Evolutionary conservation across 2,888 invertebrate species (phyloP), one percentile per base, ranked within the genome.

Genomic region (Rhopalosiphum nymphaeae): DNA sequence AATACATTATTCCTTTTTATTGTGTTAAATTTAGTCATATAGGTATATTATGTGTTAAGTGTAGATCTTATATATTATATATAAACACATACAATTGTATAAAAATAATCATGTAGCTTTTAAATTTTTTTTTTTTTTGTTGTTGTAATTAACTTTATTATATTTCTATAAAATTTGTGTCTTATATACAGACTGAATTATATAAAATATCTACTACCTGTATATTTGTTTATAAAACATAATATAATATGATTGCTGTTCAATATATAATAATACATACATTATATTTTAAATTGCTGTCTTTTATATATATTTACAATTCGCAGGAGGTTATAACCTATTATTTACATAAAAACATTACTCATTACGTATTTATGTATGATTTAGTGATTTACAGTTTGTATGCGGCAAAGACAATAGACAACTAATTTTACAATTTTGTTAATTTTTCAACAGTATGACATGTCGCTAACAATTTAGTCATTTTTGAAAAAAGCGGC

Each of bases 181-280:
- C 88, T 78, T 21, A 44, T 89, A 7, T 88, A 89, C 46, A 53
- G 88, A 92, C 92, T 89, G 92, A 89, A 89, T 89, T 88, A 42
- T 53, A 78, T 42, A 53, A 89, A 89, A 57, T 89, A 88, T n/a
- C 78, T 78, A 88, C 36, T 86, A 57, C 44, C 13, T 89, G 9
- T 89, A 11, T 25, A 36, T 25, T 21, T 57, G 57, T 89, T 57
- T 57, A 46, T 29, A 21, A 89, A 89, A 89, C 56, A 25, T 36
- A 5, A 53, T 53, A 53, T 46, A 7, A 46, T 89, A 42, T 3
- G 26, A 89, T 56, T 42, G 10, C 36, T 56, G 56, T 89, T 46
- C n/a, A 46, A 49, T 46, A 49, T 49, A 87, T 87, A 87, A 46
- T n/a, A 78, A n/a, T 78, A 78, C 21, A 78, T 36, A 78, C 16